These are phyloP conservation scores for Sphaerodactylus townsendi DNA, from an alignment of 2,113 vertebrate genomes.

Conservation along the genomic window DNA sequence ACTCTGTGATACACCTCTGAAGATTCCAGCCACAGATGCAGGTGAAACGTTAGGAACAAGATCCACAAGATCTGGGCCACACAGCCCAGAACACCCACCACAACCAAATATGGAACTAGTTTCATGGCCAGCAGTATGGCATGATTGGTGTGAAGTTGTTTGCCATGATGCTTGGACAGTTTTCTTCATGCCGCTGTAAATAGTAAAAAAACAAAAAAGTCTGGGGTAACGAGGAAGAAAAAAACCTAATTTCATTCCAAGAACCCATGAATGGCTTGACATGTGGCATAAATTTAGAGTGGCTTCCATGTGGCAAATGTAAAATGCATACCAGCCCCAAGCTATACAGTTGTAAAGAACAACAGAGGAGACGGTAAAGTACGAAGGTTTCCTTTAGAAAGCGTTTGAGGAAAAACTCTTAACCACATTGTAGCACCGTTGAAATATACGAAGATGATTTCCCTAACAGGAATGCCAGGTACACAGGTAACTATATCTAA, in stretches of 20 bases:
- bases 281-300: constrained; percentile 4
- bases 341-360: background rate
- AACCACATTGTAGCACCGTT: constrained; percentile 21
- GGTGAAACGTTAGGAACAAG: too few species aligned
- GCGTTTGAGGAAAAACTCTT: constrained; percentile 34
- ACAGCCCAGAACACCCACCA: too few species aligned
- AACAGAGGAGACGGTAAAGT: constrained; percentile 39
- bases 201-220: background rate
- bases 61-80: too few species aligned
- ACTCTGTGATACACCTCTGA: too few species aligned
- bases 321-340: background rate
- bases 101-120: background rate
- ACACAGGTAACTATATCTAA: constrained; percentile 55
- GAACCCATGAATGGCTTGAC: background rate
- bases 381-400: constrained; percentile 23
- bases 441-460: constrained; percentile 44
- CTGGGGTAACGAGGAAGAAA: background rate
- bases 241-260: background rate
- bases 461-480: constrained; percentile 23
- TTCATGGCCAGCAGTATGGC: background rate
- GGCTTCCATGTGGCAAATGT: background rate
- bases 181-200: background rate
- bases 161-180: background rate
- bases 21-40: too few species aligned
- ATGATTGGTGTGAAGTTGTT: background rate